Percentiles rank a stretch among this genome's conserved stretches.
Evolutionary conservation across 2,113 vertebrate genomes (phyloP).

Genomic region (Lophochroa leadbeateri): DNA sequence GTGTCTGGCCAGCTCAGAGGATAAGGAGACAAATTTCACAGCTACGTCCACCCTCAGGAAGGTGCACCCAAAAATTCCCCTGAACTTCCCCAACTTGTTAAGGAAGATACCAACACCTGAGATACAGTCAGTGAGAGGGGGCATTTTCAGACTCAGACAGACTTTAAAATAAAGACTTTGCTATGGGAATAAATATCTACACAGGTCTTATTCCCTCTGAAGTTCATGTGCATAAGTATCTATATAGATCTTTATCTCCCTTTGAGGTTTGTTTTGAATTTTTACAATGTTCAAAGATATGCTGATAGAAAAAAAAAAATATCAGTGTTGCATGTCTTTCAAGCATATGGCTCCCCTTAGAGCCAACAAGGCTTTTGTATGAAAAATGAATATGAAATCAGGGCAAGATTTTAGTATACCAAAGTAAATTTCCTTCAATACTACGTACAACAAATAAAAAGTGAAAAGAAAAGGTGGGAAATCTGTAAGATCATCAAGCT

Average conservation of each 20-base stretch:
- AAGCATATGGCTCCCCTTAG: conserved; percentile 64
- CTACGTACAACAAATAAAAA: not conserved
- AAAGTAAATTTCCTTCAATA: not conserved
- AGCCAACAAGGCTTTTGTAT: conserved; percentile 64
- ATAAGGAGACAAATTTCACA: not conserved
- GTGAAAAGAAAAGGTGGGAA: not conserved
- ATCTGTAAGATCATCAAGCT: not conserved
- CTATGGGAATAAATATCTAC: not conserved
- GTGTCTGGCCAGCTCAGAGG: not conserved
- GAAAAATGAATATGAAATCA: conserved; percentile 65
- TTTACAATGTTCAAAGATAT: conserved; percentile 32
- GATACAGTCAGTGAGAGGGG: not conserved
- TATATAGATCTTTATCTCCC: not conserved
- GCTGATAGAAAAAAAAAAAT: conserved; percentile 20
- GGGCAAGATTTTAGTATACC: conserved; percentile 20
- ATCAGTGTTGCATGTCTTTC: conserved; percentile 52
- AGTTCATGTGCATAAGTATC: not conserved
- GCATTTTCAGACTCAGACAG: not conserved
- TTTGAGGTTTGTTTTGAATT: conserved; percentile 29
- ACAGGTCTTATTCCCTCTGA: not conserved
- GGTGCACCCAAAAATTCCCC: not conserved
- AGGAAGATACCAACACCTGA: not conserved
- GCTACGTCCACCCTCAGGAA: not conserved
- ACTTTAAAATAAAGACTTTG: not conserved
- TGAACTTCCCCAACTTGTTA: rapidly evolving